These are phyloP conservation scores for Cyprinella venusta DNA, from an alignment of 2,797 vertebrate species.

Conservation along the genomic window DNA sequence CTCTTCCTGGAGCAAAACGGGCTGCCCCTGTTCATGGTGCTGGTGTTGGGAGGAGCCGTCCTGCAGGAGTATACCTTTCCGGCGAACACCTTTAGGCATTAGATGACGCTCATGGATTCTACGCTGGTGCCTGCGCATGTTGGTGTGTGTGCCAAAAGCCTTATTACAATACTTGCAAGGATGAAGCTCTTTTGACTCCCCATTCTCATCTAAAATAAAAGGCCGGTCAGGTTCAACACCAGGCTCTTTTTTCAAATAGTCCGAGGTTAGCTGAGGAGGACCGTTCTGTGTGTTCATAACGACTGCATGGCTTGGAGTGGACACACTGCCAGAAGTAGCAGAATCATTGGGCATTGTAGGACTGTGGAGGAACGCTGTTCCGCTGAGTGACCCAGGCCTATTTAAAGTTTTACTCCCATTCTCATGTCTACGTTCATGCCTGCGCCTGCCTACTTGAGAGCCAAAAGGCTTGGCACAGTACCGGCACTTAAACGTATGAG, in stretches of 20 bases:
- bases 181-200: constrained; percentile 91
- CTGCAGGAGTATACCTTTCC: constrained; percentile 90
- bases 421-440: constrained; percentile 94
- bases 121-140: constrained; percentile 96
- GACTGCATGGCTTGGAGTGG: constrained; percentile 66
- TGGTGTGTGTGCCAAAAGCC: constrained; percentile 97
- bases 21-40: constrained; percentile 66
- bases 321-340: constrained; percentile 76
- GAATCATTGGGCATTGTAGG: constrained; percentile 73
- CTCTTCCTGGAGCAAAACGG: constrained; percentile 64
- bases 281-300: constrained; percentile 72
- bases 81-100: constrained; percentile 93
- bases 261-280: constrained; percentile 71
- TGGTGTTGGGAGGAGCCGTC: constrained; percentile 74
- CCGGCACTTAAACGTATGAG: constrained; percentile 91
- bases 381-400: constrained; percentile 75
- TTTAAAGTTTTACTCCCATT: constrained; percentile 82
- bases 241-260: constrained; percentile 69
- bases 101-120: constrained; percentile 96
- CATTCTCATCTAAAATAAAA: constrained; percentile 84
- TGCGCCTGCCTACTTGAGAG: constrained; percentile 92
- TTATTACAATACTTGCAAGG: constrained; percentile 98
- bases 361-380: constrained; percentile 66
- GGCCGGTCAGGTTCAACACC: constrained; percentile 69
- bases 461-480: constrained; percentile 96